Evolutionary conservation across 2,113 vertebrate species (phyloP), one percentile per base, ranked within the genome.

Genomic region (Anoplopoma fimbria): DNA sequence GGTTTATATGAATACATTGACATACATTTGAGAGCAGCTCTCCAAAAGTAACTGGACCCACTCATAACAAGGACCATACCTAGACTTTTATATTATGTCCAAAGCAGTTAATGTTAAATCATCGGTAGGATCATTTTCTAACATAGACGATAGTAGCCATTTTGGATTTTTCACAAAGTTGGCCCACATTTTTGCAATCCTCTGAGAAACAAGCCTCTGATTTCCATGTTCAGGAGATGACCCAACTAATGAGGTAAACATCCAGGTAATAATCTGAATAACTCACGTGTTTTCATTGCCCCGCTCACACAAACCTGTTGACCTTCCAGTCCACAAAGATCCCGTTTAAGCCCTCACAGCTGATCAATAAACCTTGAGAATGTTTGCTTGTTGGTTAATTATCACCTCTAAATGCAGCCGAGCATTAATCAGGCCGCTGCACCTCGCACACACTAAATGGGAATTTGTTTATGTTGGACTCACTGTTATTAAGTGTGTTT

Each of bases 311-410:
- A 38, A 36, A 36, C 33, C 61, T 31, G 25, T 40, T 47, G 65
- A 31, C 17, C n/a, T 14, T 29, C 8, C 42, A 49, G 17, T 5
- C 17, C 65, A 49, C 27, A 47, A 21, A 45, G 25, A 31, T 15
- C 17, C 36, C 23, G 15, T 74, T 38, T 27, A 34, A 57, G 47
- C 38, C 7, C 53, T 49, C 49, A 31, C 29, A 60, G 49, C n/a
- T 58, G 68, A 83, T 83, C 75, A 67, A 60, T 83, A 60, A 8
- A 3, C 61, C 68, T 9, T 53, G 53, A 57, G 70, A 82, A 42
- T 6, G 4, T 76, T 69, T 55, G 19, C 40, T 58, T 17, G 31
- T 68, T 29, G 53, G 47, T 60, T 77, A 65, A 77, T 78, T 78
- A 78, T 78, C 61, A 78, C 70, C 29, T 53, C 51, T 65, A 47